Conservation (phyloP, 2,888 invertebrate genomes). For the Mantis religiosa region DNA sequence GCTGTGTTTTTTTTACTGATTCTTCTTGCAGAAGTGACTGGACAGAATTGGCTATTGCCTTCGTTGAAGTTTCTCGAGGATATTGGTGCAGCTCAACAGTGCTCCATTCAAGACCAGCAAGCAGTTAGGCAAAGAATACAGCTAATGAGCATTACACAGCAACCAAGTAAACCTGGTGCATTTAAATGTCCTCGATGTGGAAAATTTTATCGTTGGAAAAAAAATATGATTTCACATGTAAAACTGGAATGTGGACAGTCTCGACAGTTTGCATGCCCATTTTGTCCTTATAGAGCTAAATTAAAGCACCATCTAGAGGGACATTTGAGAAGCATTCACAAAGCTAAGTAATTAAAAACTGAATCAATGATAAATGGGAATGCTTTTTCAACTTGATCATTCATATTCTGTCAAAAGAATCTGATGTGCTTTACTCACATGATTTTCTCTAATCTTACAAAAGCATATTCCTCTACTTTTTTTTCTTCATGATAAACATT, state of each 20-base stretch:
- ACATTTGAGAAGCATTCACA: neutral
- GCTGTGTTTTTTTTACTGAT: neutral
- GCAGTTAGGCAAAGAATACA: neutral
- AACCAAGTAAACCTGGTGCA: neutral
- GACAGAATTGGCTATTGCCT: neutral
- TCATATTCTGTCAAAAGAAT: neutral
- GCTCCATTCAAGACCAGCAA: neutral
- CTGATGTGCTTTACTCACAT: too few species aligned
- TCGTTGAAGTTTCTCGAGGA: neutral
- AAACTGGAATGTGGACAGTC: slow-evolving; percentile 39
- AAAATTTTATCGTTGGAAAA: slow-evolving; percentile 32
- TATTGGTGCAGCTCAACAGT: neutral
- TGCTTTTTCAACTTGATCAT: neutral
- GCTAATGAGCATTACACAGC: neutral
- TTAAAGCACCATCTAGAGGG: neutral
- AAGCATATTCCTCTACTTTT: too few species aligned
- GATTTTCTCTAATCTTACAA: too few species aligned
- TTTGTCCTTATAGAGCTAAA: slow-evolving; percentile 33
- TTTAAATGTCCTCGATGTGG: slow-evolving; percentile 34
- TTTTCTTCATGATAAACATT: too few species aligned
- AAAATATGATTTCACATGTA: slow-evolving; percentile 35
- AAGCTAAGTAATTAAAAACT: neutral
- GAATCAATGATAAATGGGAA: neutral
- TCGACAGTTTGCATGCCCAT: slow-evolving; percentile 39
- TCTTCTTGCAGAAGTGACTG: neutral